Conservation (phyloP, 2,797 vertebrate genomes). For the Trematomus bernacchii region DNA sequence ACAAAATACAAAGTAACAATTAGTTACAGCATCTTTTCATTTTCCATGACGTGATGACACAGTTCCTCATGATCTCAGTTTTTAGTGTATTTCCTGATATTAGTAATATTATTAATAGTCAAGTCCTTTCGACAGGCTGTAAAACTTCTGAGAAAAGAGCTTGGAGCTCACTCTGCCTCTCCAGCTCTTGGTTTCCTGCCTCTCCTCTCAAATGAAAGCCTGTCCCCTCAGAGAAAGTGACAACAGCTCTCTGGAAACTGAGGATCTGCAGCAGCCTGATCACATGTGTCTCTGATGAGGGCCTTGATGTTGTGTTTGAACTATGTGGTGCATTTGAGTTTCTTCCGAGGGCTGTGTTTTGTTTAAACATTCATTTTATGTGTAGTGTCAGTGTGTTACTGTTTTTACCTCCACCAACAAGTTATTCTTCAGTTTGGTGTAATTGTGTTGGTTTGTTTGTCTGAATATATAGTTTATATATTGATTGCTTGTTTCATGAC, state of each 20-base stretch:
- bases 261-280: conserved; percentile 2
- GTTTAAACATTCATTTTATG: conserved; percentile 12
- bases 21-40: no score
- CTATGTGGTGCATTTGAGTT: conserved; percentile 19
- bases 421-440: no score
- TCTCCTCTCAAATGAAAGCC: conserved; percentile 9
- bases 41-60: no score
- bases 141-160: neutral
- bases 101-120: no score
- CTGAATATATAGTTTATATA: neutral
- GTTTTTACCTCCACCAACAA: neutral
- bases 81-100: no score
- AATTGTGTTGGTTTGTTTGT: neutral
- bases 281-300: neutral
- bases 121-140: neutral
- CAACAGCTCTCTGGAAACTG: neutral
- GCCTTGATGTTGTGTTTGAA: conserved; percentile 26
- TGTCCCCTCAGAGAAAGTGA: neutral
- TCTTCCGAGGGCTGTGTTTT: conserved; percentile 25
- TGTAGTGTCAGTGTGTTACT: neutral
- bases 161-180: neutral
- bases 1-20: no score
- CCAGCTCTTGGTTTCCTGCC: no score
- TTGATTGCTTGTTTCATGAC: no score
- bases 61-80: no score